Evolutionary conservation across 2,797 vertebrate genomes (phyloP).

Genomic region (Labroides dimidiatus): DNA sequence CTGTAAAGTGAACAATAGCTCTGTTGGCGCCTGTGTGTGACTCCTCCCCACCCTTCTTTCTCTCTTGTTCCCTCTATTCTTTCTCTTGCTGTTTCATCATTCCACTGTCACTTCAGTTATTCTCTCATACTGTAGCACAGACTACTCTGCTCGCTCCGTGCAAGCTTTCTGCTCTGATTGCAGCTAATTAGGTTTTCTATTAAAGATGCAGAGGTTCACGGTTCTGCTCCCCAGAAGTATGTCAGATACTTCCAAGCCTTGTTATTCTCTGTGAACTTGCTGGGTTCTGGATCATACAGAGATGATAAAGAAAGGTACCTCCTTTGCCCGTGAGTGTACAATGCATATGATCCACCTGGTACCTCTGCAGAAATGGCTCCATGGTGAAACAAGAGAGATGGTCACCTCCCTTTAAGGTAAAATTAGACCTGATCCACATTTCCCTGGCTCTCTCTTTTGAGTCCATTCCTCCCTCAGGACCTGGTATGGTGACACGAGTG

Average conservation of each 20-base stretch:
- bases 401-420: constrained; percentile 21
- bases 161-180: constrained; percentile 38
- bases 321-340: not conserved
- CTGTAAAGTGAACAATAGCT: constrained; percentile 55
- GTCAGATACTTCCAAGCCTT: constrained; percentile 4
- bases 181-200: constrained; percentile 30
- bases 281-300: constrained; percentile 8
- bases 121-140: not conserved
- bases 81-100: constrained; percentile 38
- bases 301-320: not conserved
- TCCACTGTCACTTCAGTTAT: constrained; percentile 25
- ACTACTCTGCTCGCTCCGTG: not conserved
- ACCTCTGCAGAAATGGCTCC: constrained; percentile 19
- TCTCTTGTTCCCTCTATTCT: constrained; percentile 20
- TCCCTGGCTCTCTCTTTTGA: not conserved
- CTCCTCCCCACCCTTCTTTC: constrained; percentile 27
- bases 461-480: not conserved
- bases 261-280: constrained; percentile 7
- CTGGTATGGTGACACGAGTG: not conserved
- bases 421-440: not conserved
- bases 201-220: constrained; percentile 23
- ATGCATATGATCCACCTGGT: not conserved
- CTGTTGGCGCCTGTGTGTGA: constrained; percentile 42
- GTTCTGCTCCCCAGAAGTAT: constrained; percentile 11
- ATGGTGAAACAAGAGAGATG: constrained; percentile 27